Base-by-base conservation (phyloP, 2,113 vertebrate genomes). In the Coturnix japonica region DNA sequence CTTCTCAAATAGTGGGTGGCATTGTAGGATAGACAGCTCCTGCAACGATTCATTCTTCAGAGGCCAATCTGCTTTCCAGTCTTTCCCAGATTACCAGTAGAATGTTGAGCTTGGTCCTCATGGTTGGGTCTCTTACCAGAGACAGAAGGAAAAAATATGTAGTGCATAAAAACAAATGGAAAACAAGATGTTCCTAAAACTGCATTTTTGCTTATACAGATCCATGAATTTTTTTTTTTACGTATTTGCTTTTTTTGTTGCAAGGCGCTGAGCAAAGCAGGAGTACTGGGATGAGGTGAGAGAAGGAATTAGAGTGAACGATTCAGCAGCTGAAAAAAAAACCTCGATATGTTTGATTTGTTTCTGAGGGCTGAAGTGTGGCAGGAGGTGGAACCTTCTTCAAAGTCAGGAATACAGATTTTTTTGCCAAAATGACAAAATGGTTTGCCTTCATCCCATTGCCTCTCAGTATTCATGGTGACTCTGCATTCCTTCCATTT, bases 241-340 rank as follows among this genome's bases (percentile, higher is more conserved):
- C 10, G 39, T 28, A 23, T 64, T 89, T 53, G 3, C 5, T 87
- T 78, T 13, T 17, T 41, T 31, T 9, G 28, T 56, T 63, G 69
- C 23, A 25, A 81, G 46, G 51, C 22, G 28, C 17, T 74, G 54
- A 88, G 60, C 33, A 54, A 46, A 84, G 43, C 5, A 44, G 39
- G 85, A 54, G 13, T 21, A 21, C 15, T 63, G 31, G 10, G 81
- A 72, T 18, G 18, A 8, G 11, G 14, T 70, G 16, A 11, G 11
- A 63, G 56, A 84, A 80, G 26, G 31, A 83, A 66, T 0, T 0
- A 26, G 14, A 85, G 18, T 59, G 37, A 78, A 87, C 78, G 64
- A 77, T 74, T 88, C 64, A 49, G 25, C 44, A 86, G 46, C 69
- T 83, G 56, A 39, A 84, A 84, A 78, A 59, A 78, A 22, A 78